phyloP scores from a whole-genome alignment of 2,888 invertebrate genomes.

The Stictocephala bisonia region DNA sequence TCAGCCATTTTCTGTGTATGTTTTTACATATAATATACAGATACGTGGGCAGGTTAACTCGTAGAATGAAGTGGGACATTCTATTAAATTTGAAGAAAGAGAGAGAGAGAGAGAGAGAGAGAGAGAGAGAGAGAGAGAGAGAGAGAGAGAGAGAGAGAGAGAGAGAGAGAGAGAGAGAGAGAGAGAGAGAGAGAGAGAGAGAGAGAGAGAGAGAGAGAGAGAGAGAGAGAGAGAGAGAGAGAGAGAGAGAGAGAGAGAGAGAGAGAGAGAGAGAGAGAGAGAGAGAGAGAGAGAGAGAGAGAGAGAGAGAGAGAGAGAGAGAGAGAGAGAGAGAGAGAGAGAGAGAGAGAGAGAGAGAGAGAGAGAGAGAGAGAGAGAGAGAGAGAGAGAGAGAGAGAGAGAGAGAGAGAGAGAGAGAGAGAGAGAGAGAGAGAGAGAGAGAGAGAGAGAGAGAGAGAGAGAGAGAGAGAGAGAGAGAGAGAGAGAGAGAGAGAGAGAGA shows the following conservation, averaged over 20 bases:
- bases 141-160: no score
- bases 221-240: background rate
- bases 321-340: conserved; percentile 5
- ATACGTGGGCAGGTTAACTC: no score
- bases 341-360: conserved; percentile 5
- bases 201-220: background rate
- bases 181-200: background rate
- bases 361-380: background rate
- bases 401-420: conserved; percentile 9
- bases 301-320: conserved; percentile 1
- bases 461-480: conserved; percentile 2
- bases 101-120: no score
- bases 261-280: background rate
- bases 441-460: conserved; percentile 2
- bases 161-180: no score
- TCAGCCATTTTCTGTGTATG: no score
- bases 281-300: conserved; percentile 5
- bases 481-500: background rate
- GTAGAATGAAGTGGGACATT: no score
- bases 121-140: no score
- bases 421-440: background rate
- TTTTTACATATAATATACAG: no score
- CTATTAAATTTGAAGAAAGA: no score
- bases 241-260: background rate
- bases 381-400: conserved; percentile 5